Evolutionary conservation across 2,797 vertebrate species (phyloP).

Genomic region (Taenioides sp.): DNA sequence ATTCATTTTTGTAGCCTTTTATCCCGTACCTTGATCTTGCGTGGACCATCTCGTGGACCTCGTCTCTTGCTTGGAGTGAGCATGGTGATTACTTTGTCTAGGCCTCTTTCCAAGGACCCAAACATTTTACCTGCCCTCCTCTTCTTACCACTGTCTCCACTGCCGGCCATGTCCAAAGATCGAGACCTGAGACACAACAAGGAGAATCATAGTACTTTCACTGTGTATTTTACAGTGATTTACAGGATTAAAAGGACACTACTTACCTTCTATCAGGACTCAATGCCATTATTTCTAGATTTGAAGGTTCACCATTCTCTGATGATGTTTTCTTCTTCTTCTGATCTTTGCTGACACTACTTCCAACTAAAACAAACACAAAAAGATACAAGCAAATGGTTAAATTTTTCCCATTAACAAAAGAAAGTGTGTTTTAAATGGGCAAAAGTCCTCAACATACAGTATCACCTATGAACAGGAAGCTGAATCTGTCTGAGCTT

Average conservation of each 20-base stretch:
- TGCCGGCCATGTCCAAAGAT: constrained; percentile 83
- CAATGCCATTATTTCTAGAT: constrained; percentile 72
- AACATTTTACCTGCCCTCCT: constrained; percentile 87
- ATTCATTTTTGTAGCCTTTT: not conserved
- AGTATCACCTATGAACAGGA: too few relatives aligned
- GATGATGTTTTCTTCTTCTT: constrained; percentile 57
- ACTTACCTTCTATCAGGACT: constrained; percentile 87
- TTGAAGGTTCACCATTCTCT: constrained; percentile 54
- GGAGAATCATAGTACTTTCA: not conserved
- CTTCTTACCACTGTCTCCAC: constrained; percentile 83
- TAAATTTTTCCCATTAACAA: not conserved
- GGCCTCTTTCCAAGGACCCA: constrained; percentile 90
- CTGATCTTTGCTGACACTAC: constrained; percentile 65
- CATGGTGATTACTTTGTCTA: constrained; percentile 95
- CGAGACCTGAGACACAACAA: constrained; percentile 75
- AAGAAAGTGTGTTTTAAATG: too few relatives aligned
- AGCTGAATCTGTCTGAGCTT: not conserved
- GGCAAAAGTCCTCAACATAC: too few relatives aligned
- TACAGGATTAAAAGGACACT: not conserved
- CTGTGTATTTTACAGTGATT: not conserved
- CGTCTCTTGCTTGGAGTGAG: constrained; percentile 89
- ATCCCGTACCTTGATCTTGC: constrained; percentile 87
- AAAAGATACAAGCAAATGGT: not conserved
- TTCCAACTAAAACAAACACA: constrained; percentile 58
- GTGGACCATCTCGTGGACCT: constrained; percentile 78